These are phyloP conservation scores for Leuciscus waleckii DNA, from an alignment of 2,797 vertebrate species.

Conservation along the genomic window DNA sequence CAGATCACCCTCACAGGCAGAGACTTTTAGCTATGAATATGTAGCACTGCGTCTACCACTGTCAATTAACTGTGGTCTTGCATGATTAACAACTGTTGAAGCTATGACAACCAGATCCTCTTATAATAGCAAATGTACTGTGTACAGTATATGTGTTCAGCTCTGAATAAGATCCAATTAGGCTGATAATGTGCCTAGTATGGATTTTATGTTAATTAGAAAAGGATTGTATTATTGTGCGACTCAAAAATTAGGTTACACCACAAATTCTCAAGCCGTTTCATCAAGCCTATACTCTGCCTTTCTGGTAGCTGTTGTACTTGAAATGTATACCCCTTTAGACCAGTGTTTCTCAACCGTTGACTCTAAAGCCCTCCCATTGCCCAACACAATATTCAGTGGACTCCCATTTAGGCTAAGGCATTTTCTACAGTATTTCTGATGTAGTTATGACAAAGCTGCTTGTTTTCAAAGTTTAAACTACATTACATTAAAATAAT, in stretches of 20 bases:
- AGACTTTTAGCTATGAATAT: background rate
- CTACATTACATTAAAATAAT: background rate
- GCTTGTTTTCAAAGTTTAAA: background rate
- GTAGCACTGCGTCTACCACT: background rate
- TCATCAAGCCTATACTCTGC: background rate
- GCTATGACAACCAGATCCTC: background rate
- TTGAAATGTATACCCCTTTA: background rate
- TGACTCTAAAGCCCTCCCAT: background rate
- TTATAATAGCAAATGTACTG: no score
- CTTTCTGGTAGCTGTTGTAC: background rate
- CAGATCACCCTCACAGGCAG: background rate
- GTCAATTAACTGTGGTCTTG: background rate
- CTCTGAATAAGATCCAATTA: slow-evolving; percentile 1
- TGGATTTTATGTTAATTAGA: background rate
- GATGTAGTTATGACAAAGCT: background rate
- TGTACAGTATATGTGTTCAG: background rate
- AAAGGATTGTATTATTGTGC: background rate
- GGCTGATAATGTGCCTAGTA: background rate
- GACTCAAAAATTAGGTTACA: background rate
- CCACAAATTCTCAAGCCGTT: background rate
- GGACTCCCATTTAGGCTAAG: background rate
- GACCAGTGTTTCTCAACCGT: background rate
- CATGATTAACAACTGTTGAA: background rate
- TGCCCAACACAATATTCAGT: background rate
- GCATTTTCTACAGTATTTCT: background rate